These are phyloP conservation scores for Patella pellucida DNA, from an alignment of 2,888 invertebrate species.

Conservation along the genomic window DNA sequence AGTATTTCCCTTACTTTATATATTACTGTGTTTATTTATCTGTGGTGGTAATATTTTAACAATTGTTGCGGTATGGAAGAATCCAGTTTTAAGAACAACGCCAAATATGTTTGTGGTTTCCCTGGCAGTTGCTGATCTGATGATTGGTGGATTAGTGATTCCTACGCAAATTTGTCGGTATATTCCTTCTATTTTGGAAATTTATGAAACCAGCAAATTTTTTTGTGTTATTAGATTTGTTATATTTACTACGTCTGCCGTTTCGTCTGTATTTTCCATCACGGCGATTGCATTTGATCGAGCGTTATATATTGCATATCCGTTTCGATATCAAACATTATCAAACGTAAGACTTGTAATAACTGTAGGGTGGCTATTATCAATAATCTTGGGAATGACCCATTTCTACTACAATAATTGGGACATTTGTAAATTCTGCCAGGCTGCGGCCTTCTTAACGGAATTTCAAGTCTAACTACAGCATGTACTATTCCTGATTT, in stretches of 20 bases:
- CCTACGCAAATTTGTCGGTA: too few species aligned
- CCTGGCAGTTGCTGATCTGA: slow-evolving; percentile 33
- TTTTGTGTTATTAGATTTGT: slow-evolving; percentile 11
- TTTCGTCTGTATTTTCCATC: slow-evolving; percentile 5
- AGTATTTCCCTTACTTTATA: background rate
- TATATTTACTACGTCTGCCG: background rate
- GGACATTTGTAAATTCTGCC: too few species aligned
- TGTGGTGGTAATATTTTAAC: slow-evolving; percentile 32
- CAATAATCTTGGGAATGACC: slow-evolving; percentile 20
- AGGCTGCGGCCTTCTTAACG: slow-evolving; percentile 14
- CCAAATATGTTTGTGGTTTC: slow-evolving; percentile 38
- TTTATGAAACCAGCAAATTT: slow-evolving; percentile 4
- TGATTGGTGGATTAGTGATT: too few species aligned
- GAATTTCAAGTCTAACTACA: too few species aligned
- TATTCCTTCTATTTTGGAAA: too few species aligned
- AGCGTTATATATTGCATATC: slow-evolving; percentile 23
- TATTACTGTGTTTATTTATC: slow-evolving; percentile 20
- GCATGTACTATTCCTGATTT: too few species aligned
- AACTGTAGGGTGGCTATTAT: slow-evolving; percentile 17
- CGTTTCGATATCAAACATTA: slow-evolving; percentile 22
- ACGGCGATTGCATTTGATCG: slow-evolving; percentile 15
- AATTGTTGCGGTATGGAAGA: slow-evolving; percentile 26
- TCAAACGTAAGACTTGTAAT: slow-evolving; percentile 21
- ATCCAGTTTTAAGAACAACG: slow-evolving; percentile 27
- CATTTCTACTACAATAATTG: slow-evolving; percentile 27